phyloP scores from a whole-genome alignment of 2,113 vertebrate genomes.

The Takifugu bimaculatus region DNA sequence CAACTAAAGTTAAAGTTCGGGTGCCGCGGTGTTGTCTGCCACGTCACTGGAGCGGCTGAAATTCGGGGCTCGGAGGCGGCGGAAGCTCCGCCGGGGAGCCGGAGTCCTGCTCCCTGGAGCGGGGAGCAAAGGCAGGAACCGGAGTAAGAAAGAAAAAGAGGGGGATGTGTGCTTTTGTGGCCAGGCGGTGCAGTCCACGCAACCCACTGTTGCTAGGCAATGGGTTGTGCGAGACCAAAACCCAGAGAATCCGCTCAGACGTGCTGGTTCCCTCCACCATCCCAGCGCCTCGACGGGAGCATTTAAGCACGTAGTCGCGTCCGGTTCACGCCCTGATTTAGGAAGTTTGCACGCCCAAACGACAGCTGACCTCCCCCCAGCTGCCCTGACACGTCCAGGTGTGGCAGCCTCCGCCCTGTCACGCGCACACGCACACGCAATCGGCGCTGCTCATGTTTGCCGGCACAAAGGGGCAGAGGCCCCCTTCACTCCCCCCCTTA shows the following conservation, averaged over 20 bases:
- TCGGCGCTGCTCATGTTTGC: conserved; percentile 29
- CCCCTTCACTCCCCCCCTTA: conserved; percentile 5
- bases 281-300: too few species aligned
- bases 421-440: too few species aligned
- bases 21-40: conserved; percentile 27
- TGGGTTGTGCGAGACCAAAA: too few species aligned
- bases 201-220: too few species aligned
- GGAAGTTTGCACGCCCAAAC: not conserved
- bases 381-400: conserved; percentile 18
- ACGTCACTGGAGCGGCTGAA: conserved; percentile 43
- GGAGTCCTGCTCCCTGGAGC: not conserved
- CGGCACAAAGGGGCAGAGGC: conserved; percentile 19
- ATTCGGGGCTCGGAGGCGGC: not conserved
- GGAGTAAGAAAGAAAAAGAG: not conserved
- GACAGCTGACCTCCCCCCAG: not conserved
- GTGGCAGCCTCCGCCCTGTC: conserved; percentile 22
- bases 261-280: too few species aligned
- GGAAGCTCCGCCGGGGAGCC: too few species aligned
- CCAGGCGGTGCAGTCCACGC: too few species aligned
- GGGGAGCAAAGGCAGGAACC: not conserved
- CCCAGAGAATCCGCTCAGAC: too few species aligned
- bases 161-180: too few species aligned
- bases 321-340: too few species aligned
- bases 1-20: conserved; percentile 38
- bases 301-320: too few species aligned